Percentiles rank a stretch among this genome's conserved stretches.
phyloP scores from a whole-genome alignment of 2,797 vertebrate species.

The Acanthornis magna region DNA sequence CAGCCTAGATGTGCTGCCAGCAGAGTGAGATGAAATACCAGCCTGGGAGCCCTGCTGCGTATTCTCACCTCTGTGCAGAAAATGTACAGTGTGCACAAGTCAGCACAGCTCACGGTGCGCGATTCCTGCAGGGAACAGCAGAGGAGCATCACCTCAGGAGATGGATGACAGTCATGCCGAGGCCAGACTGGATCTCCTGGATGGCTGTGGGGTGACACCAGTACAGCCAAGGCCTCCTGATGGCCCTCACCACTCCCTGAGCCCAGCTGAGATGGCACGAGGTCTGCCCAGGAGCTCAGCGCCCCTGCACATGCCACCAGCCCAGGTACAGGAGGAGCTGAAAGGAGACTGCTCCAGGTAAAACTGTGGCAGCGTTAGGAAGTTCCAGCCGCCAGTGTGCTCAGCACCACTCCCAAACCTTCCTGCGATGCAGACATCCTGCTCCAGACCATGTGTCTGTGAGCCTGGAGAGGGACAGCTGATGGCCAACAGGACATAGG shows the following conservation, averaged over 20 bases:
- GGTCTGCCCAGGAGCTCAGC: not conserved
- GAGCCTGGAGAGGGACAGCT: not conserved
- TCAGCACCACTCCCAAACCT: not conserved
- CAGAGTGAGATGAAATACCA: not conserved
- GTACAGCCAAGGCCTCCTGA: not conserved
- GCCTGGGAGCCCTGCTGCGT: not conserved
- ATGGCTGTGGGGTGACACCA: not conserved
- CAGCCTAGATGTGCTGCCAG: not conserved
- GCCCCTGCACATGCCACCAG: accelerated
- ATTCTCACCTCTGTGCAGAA: not conserved
- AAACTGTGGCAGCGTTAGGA: not conserved
- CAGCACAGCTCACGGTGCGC: accelerated
- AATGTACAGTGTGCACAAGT: accelerated
- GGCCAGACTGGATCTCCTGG: not conserved
- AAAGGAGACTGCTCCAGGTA: not conserved
- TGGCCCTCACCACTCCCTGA: not conserved
- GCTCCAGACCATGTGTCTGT: not conserved
- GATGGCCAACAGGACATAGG: not conserved
- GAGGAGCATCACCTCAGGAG: not conserved
- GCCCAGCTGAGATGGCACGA: not conserved
- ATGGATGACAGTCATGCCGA: accelerated
- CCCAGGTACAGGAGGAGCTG: not conserved
- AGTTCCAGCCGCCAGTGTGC: not conserved
- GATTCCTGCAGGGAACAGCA: not conserved
- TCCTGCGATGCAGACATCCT: accelerated